Evolutionary conservation across 2,888 invertebrate species (phyloP).

Genomic region (Drosophila nr. medialis): DNA sequence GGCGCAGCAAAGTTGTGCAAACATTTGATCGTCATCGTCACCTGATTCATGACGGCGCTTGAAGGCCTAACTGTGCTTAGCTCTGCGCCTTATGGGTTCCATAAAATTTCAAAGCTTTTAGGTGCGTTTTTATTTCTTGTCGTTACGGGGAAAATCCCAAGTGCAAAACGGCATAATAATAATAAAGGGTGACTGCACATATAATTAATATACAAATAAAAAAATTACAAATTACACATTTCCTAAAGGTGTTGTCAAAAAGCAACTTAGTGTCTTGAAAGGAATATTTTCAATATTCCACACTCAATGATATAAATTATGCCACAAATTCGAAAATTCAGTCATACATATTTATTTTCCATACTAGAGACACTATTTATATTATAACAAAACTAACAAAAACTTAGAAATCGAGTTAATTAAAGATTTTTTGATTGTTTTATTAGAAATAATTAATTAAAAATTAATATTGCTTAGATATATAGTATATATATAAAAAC

Average conservation of each 20-base stretch:
- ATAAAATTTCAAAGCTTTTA: conserved; percentile 42
- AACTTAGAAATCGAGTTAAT: not conserved
- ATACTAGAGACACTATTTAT: not conserved
- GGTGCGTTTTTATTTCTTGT: conserved; percentile 50
- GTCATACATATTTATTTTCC: not conserved
- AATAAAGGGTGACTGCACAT: conserved; percentile 35
- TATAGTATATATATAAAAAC: no score
- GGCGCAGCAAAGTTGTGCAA: conserved; percentile 63
- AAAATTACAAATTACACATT: not conserved
- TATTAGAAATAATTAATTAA: not conserved
- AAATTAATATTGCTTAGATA: not conserved
- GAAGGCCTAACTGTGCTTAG: conserved; percentile 36
- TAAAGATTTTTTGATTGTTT: not conserved
- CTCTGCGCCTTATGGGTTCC: conserved; percentile 47
- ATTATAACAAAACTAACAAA: not conserved
- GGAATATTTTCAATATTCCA: not conserved
- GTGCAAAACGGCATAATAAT: conserved; percentile 7
- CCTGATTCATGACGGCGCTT: conserved; percentile 62
- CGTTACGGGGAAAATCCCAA: conserved; percentile 44
- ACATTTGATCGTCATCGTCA: conserved; percentile 67
- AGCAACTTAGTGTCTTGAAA: not conserved
- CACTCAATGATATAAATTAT: not conserved
- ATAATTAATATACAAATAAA: conserved; percentile 27
- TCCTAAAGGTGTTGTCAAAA: not conserved
- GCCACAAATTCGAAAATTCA: not conserved